Evolutionary conservation across 2,888 invertebrate species (phyloP).

Genomic region (Chloroclystis v-ata): DNA sequence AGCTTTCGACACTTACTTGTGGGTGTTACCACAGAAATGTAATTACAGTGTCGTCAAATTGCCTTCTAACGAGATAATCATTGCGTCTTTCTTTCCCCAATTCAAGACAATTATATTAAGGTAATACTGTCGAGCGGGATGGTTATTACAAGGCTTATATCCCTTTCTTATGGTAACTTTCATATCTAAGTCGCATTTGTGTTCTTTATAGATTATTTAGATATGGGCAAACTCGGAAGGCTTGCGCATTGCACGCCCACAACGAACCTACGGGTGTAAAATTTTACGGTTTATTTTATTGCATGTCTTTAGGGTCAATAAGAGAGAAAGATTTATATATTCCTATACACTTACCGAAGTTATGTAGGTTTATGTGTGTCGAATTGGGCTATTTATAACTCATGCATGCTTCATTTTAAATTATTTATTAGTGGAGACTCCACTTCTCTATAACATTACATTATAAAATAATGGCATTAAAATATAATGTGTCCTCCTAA

Average conservation of each 20-base stretch:
- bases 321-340: constrained; percentile 20
- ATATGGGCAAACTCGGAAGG: constrained; percentile 7
- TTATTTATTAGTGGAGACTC: constrained; percentile 5
- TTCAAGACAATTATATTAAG: constrained; percentile 19
- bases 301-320: constrained; percentile 17
- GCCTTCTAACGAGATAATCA: constrained; percentile 25
- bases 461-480: too few relatives aligned
- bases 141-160: constrained; percentile 16
- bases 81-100: constrained; percentile 23
- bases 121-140: constrained; percentile 8
- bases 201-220: constrained; percentile 1
- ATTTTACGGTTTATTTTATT: constrained; percentile 20
- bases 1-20: constrained; percentile 22
- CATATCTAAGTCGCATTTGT: not conserved
- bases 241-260: constrained; percentile 16
- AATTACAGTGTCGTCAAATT: constrained; percentile 26
- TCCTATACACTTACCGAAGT: constrained; percentile 1
- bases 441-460: not conserved
- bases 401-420: constrained; percentile 3
- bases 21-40: constrained; percentile 21
- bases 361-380: constrained; percentile 15
- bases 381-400: constrained; percentile 10
- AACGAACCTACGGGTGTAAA: constrained; percentile 16
- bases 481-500: too few relatives aligned
- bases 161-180: constrained; percentile 7